phyloP scores from a whole-genome alignment of 2,113 vertebrate genomes.

The Pontoporia blainvillei region DNA sequence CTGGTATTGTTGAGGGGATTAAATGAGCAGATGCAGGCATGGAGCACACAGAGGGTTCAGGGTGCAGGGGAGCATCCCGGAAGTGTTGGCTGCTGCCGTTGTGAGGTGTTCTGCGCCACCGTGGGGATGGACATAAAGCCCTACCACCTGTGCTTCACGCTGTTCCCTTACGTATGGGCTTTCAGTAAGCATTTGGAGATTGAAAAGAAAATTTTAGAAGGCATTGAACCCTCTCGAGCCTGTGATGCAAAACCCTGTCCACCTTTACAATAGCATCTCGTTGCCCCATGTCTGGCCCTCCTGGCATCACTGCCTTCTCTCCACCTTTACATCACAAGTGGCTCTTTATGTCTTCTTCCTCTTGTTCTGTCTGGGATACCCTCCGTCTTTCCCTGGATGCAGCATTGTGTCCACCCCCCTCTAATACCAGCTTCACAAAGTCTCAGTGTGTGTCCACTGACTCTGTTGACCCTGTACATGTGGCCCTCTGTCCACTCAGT shows the following conservation, averaged over 20 bases:
- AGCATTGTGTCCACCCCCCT: neutral
- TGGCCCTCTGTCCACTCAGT: neutral
- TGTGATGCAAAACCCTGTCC: neutral
- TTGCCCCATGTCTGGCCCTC: accelerated
- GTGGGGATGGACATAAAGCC: neutral
- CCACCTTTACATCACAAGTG: neutral
- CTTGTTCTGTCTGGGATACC: neutral
- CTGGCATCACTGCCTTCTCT: accelerated
- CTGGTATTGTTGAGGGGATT: neutral
- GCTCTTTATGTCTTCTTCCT: neutral
- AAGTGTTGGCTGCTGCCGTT: neutral
- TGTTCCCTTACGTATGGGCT: neutral
- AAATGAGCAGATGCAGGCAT: neutral
- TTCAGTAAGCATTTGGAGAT: neutral
- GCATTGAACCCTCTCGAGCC: neutral
- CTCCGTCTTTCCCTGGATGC: neutral
- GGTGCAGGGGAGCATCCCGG: neutral
- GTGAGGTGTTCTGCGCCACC: neutral
- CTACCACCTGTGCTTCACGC: neutral
- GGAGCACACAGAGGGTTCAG: neutral
- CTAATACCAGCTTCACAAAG: neutral
- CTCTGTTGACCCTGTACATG: neutral
- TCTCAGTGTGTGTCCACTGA: neutral
- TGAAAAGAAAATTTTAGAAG: neutral
- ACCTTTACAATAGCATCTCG: accelerated